These are phyloP conservation scores for Pseudoips prasinana DNA, from an alignment of 2,888 invertebrate genomes.

Conservation along the genomic window DNA sequence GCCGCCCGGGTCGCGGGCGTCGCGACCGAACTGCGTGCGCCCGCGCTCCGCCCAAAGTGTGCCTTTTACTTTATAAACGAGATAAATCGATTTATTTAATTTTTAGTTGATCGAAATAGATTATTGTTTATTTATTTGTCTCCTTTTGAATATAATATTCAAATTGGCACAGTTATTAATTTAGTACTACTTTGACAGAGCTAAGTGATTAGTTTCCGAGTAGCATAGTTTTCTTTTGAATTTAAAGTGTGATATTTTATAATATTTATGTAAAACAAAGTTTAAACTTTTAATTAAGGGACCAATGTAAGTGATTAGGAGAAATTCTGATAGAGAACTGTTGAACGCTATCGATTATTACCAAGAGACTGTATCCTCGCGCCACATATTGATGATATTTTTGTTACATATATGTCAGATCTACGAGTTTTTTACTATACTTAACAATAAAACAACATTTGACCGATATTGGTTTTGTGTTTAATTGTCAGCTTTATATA, in stretches of 20 bases:
- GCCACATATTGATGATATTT: conserved; percentile 57
- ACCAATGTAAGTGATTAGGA: conserved; percentile 80
- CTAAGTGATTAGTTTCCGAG: conserved; percentile 75
- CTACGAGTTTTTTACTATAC: conserved; percentile 57
- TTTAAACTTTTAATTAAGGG: conserved; percentile 80
- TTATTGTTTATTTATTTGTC: conserved; percentile 79
- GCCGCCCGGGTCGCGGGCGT: conserved; percentile 40
- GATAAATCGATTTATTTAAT: conserved; percentile 78
- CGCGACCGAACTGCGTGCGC: conserved; percentile 40
- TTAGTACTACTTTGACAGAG: conserved; percentile 76
- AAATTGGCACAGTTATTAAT: conserved; percentile 79
- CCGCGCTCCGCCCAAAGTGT: conserved; percentile 54
- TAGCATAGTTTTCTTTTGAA: conserved; percentile 78
- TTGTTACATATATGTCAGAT: conserved; percentile 54
- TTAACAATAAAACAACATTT: conserved; percentile 63
- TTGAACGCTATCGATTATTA: conserved; percentile 62
- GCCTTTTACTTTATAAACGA: conserved; percentile 75
- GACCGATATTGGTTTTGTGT: conserved; percentile 65
- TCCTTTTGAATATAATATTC: conserved; percentile 75
- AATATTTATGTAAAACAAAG: conserved; percentile 79
- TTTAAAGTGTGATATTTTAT: conserved; percentile 82
- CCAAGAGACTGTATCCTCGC: conserved; percentile 67
- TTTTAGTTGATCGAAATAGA: conserved; percentile 79
- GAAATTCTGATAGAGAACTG: conserved; percentile 72
- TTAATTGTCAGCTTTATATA: conserved; percentile 52